A percentile compares a stretch with the other conserved stretches of the same genome.
Evolutionary conservation across 1,140 invertebrate species (phyloP).

Genomic region (Diploscapter pachys): DNA sequence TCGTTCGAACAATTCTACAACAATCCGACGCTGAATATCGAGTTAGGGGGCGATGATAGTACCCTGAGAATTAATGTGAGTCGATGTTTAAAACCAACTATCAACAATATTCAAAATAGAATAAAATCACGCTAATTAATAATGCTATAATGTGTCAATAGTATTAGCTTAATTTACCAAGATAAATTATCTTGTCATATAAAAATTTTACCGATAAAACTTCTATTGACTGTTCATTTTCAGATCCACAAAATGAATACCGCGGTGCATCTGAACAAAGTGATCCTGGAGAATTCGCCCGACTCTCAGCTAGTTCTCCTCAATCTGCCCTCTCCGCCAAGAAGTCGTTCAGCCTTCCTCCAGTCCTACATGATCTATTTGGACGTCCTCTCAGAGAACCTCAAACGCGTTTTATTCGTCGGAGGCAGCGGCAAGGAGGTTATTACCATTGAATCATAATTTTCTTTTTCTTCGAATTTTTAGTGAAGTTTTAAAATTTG

Average conservation of each 20-base stretch:
- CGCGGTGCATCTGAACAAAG: slow-evolving; percentile 94
- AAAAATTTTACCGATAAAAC: too few relatives aligned
- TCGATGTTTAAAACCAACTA: too few relatives aligned
- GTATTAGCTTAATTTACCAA: too few relatives aligned
- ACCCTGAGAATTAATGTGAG: too few relatives aligned
- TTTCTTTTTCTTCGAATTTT: not conserved
- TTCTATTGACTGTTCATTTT: too few relatives aligned
- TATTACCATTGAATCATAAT: slow-evolving; percentile 95
- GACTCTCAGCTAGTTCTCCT: slow-evolving; percentile 95
- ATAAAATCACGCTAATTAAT: too few relatives aligned
- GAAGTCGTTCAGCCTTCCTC: slow-evolving; percentile 57
- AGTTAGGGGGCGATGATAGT: too few relatives aligned
- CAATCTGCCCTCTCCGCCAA: slow-evolving; percentile 91
- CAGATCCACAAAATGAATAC: slow-evolving; percentile 81
- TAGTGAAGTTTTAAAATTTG: not conserved
- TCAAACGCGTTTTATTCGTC: slow-evolving; percentile 94
- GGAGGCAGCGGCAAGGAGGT: slow-evolving; percentile 94
- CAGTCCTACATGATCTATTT: slow-evolving; percentile 93
- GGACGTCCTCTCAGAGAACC: slow-evolving; percentile 92
- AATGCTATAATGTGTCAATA: too few relatives aligned
- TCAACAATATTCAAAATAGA: too few relatives aligned
- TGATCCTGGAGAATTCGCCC: slow-evolving; percentile 91
- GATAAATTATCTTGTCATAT: too few relatives aligned
- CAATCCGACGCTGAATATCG: too few relatives aligned
- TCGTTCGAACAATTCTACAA: too few relatives aligned